Conservation (phyloP, 2,888 invertebrate genomes). For the Hirudinaria manillensis region DNA sequence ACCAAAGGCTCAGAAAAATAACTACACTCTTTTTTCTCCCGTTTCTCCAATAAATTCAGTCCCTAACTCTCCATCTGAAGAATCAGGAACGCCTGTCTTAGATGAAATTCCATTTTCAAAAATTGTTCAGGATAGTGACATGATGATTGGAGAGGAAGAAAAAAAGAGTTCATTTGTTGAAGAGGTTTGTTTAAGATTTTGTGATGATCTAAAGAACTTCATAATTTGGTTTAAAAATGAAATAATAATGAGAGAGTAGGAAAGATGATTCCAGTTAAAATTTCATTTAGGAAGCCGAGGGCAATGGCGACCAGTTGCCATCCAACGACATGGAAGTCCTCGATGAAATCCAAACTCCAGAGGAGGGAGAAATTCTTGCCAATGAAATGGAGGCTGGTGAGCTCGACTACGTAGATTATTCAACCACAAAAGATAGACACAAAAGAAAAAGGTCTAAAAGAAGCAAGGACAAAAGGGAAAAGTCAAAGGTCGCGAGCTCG, state of each 20-base stretch:
- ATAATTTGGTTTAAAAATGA: too few species aligned
- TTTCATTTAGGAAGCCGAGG: background rate
- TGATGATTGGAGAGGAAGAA: constrained; percentile 8
- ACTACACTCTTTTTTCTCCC: constrained; percentile 22
- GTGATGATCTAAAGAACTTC: too few species aligned
- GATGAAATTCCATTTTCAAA: constrained; percentile 21
- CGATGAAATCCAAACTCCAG: constrained; percentile 1
- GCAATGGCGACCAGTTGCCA: background rate
- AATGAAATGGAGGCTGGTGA: constrained; percentile 12
- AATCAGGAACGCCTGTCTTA: constrained; percentile 25
- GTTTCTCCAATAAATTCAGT: constrained; percentile 26
- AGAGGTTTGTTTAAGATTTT: background rate
- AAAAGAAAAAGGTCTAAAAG: background rate
- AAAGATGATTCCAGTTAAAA: too few species aligned
- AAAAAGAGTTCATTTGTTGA: background rate
- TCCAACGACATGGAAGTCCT: background rate
- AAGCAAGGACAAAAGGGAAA: constrained; percentile 3
- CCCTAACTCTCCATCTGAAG: constrained; percentile 25
- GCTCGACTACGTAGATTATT: background rate
- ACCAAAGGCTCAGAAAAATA: constrained; percentile 1
- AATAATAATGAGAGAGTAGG: too few species aligned
- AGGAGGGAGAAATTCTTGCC: constrained; percentile 1
- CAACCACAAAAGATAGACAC: background rate
- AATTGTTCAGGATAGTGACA: background rate
- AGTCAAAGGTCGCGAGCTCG: background rate